Percentiles rank a stretch among this genome's conserved stretches.
Conservation (phyloP, 2,888 invertebrate genomes). For the Seira musarum region DNA sequence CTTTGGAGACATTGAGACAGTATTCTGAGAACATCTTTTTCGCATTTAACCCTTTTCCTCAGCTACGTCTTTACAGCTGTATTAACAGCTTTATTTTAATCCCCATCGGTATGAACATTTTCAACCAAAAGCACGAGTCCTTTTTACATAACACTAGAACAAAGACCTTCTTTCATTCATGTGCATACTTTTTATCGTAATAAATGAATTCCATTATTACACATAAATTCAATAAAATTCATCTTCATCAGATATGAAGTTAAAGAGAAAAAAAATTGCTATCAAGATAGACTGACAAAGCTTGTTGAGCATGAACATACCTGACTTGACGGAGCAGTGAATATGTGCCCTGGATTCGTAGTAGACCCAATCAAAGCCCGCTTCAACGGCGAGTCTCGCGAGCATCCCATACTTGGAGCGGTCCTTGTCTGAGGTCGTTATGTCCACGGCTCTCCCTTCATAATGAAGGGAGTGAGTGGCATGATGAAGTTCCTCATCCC, state of each 20-base stretch:
- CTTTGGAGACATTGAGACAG: too few species aligned
- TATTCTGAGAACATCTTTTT: too few species aligned
- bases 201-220: neutral
- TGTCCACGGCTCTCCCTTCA: conserved; percentile 96
- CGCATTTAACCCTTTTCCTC: too few species aligned
- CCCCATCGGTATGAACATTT: neutral
- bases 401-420: conserved; percentile 96
- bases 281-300: neutral
- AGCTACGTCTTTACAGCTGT: neutral
- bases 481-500: conserved; percentile 88
- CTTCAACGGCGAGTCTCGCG: conserved; percentile 94
- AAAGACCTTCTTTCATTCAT: neutral
- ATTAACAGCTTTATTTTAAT: neutral
- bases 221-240: neutral
- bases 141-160: neutral
- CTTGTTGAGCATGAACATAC: too few species aligned
- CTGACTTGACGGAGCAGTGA: conserved; percentile 98
- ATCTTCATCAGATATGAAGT: neutral
- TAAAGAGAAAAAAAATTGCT: neutral
- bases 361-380: conserved; percentile 99
- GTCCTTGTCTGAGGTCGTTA: conserved; percentile 95
- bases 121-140: neutral
- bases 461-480: conserved; percentile 90
- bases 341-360: conserved; percentile 96
- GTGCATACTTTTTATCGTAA: neutral